Base-by-base conservation (phyloP, 2,888 invertebrate species). In the Mallateleia sp. region DNA sequence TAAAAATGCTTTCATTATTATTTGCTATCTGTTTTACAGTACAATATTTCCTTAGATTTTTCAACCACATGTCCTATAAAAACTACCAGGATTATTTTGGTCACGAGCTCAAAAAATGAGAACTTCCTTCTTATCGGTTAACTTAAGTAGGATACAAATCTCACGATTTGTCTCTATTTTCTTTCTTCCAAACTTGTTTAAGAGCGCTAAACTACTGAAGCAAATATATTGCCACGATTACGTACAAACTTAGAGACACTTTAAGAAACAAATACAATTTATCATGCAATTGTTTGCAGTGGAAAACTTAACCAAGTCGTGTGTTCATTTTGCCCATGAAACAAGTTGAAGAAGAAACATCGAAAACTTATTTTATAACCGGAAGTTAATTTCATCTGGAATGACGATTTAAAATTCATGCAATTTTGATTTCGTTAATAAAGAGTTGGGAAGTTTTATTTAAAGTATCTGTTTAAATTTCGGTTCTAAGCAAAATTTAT, bases 251-350 rank as follows among this genome's bases (percentile, higher is more conserved):
- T 24, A 20, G 58, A 9, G 14, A 34, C 58, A 7, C 7, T 58
- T 58, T 54, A n/a, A 28, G 28, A 47, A 66, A 66, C 28, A 66
- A 66, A n/a, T 28, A 28, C 66, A 47, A 66, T 66, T 47, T 47
- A 11, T 66, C 66, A 64, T 45, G 15, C 25, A 45, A 25, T 64
- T 64, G 24, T 64, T 60, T 56, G 25, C 18, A 1, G 15, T 5
- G 56, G 56, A 11, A 56, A 8, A 56, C 22, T 32, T 8, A 8
- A 32, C 32, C 32, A 32, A 32, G 6, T 32, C n/a, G 38, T 14
- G 38, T 38, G 14, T 38, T 38, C 11, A 38, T 38, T 11, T 38
- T 14, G 5, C 11, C 11, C 11, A 11, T 38, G 38, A 38, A 38
- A 38, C 11, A 11, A 5, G 11, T 11, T 38, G 11, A 38, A 38